Evolutionary conservation across 35 echinoderm and acorn worm species (phyloP), one percentile per base, ranked within the genome.

Genomic region (Heliocidaris tuberculata): DNA sequence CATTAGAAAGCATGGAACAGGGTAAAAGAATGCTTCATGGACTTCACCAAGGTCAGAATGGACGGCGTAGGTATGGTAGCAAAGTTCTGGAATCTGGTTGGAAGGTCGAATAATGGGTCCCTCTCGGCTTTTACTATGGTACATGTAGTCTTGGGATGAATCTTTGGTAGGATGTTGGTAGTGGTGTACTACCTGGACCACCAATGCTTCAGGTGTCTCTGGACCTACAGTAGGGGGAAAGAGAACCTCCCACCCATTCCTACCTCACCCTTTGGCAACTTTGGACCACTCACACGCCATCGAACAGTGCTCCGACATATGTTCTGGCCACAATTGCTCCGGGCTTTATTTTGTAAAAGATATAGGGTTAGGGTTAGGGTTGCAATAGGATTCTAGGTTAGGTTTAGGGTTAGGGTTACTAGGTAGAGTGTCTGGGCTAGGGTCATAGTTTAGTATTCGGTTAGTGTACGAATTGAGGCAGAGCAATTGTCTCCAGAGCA

Each of bases 101-200:
- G 52, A 56, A 56, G 21, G 65, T 78, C 21, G 21, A 78, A 42
- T 42, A 42, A 78, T 78, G 65, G 65, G 65, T n/a, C 65, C 17
- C 65, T 78, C 65, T 78, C 27, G 65, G 65, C 65, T 24, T 78
- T 27, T 78, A 27, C 65, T 78, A 78, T 78, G 65, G 65, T 27
- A 56, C 52, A 56, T 56, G 52, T 56, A 78, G 65, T 78, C 65
- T 78, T 78, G 65, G 65, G 65, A 78, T 19, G 65, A 78, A 78
- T 24, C 15, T 78, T 78, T 78, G 65, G 65, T 78, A 78, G 61
- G 61, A 71, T 8, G 27, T 78, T 19, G 27, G 65, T 78, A 78
- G 65, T 78, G 65, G 65, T n/a, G 65, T 21, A 78, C 65, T 78
- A 78, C 65, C 65, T 78, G 65, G 65, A 78, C 65, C 65, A 78